Evolutionary conservation across 2,888 invertebrate species (phyloP), one percentile per base, ranked within the genome.

Genomic region (Chironomus riparius): DNA sequence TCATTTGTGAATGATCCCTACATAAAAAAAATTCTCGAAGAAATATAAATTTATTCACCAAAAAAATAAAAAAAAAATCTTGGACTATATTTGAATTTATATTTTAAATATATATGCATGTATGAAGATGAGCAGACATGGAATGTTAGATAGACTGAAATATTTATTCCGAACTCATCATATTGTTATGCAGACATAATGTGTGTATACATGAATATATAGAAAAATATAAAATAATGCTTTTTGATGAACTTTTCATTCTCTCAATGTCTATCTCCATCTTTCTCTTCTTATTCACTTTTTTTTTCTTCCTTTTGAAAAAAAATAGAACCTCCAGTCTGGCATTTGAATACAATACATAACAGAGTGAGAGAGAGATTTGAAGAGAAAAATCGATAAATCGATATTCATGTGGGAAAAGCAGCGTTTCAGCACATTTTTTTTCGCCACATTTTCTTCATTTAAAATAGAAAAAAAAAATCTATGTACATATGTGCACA

Each of bases 331-430:
- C 7, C 18, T 73, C 47, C 62, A 56, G 73, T 28, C 15, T 73
- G 21, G 50, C 22, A 61, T 71, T 61, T 70, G 24, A 65, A 73
- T 38, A 18, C 38, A 6, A 47, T 73, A 65, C 65, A 73, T 65
- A 65, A 68, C 13, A 15, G 38, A 68, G 62, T 38, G 24, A 12
- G 47, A 68, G 4, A 38, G 2, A 38, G 38, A 38, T 38, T 38
- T 38, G 38, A 38, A 38, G 38, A 38, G 38, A 65, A 65, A 21
- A 73, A 73, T 73, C 73, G 47, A 73, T 73, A 73, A 62, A 73
- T 73, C 73, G 73, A 73, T 73, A 68, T 28, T 68, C 47, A 47
- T 38, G 68, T 65, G 65, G 65, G 65, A 65, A 65, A 65, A 65
- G 65, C 65, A 65, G 65, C 65, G 65, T 65, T 65, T 65, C 65